phyloP scores from a whole-genome alignment of 2,888 invertebrate species.

The Lasioglossum calceatum region DNA sequence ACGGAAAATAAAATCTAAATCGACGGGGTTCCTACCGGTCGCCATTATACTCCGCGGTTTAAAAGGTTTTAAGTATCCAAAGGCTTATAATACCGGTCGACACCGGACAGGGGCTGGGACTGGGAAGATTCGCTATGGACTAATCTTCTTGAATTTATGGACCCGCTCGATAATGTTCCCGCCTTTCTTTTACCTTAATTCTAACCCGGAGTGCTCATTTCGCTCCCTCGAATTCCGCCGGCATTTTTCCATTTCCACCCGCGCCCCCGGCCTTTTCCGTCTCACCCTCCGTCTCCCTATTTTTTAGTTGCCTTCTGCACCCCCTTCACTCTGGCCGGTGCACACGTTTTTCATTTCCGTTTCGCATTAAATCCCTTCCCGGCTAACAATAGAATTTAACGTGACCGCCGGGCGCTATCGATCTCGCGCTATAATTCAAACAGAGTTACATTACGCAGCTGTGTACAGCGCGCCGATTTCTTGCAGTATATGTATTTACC shows the following conservation, averaged over 20 bases:
- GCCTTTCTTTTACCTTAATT: constrained; percentile 79
- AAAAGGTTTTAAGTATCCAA: constrained; percentile 61
- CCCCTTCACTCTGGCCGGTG: background rate
- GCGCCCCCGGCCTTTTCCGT: constrained; percentile 23
- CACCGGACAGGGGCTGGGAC: constrained; percentile 27
- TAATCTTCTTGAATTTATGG: constrained; percentile 80
- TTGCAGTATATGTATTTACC: background rate
- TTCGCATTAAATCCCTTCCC: constrained; percentile 65
- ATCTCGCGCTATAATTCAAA: constrained; percentile 64
- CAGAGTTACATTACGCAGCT: constrained; percentile 31
- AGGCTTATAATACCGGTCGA: constrained; percentile 62
- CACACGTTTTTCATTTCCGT: constrained; percentile 64
- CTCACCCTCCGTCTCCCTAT: background rate
- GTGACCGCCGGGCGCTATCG: constrained; percentile 62
- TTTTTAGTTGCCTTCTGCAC: background rate
- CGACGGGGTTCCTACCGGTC: constrained; percentile 19
- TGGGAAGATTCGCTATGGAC: constrained; percentile 71
- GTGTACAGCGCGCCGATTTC: background rate
- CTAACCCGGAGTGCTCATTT: constrained; percentile 71
- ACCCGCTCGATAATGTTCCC: constrained; percentile 78
- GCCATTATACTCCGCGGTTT: constrained; percentile 51
- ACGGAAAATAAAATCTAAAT: constrained; percentile 50
- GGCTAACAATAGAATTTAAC: constrained; percentile 70
- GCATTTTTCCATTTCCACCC: constrained; percentile 68
- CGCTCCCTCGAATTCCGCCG: constrained; percentile 63